Base-by-base conservation (phyloP, 2,888 invertebrate genomes). In the Drosophila helvetica region DNA sequence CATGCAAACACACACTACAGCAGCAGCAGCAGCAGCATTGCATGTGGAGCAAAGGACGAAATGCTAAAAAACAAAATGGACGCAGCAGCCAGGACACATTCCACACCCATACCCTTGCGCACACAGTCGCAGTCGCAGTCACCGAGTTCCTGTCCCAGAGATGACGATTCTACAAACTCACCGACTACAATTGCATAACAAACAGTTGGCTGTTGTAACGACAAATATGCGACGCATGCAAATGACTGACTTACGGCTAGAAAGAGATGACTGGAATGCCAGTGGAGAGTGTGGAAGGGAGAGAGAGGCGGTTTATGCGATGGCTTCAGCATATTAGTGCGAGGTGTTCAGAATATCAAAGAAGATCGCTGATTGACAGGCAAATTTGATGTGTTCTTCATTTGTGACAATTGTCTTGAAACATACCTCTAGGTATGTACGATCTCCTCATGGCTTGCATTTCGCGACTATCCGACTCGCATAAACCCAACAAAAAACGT, bases 151-250 rank as follows among this genome's bases (percentile, higher is more conserved):
- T 46, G 47, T 22, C 10, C 33, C 43, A 43, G 65, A 73, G 73
- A 72, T 54, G 70, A 25, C 65, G 73, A 71, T 73, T 71, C 64
- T 73, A 71, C 74, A 58, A 86, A 77, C 84, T 82, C 80, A 67
- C 75, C 71, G 81, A 79, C 87, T 88, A 85, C 88, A 86, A 86
- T 86, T 88, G 85, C 85, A 86, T 86, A 86, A 86, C 85, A 86
- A 86, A 86, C 85, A 86, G 85, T 86, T 88, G 81, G 65, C 81
- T 87, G 88, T 84, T 86, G 85, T 86, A 81, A 86, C 88, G 88
- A 86, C 88, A 86, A 86, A 86, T 86, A 88, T 88, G 85, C 87
- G 86, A 84, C 79, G 87, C 85, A 86, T 86, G 88, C 88, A 86
- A 86, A 86, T 86, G 87, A 88, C 85, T 85, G 83, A 84, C 83